Percentiles rank a stretch among this genome's conserved stretches.
These are phyloP conservation scores for Osmoderma eremita DNA, from an alignment of 2,888 invertebrate genomes.

Conservation along the genomic window DNA sequence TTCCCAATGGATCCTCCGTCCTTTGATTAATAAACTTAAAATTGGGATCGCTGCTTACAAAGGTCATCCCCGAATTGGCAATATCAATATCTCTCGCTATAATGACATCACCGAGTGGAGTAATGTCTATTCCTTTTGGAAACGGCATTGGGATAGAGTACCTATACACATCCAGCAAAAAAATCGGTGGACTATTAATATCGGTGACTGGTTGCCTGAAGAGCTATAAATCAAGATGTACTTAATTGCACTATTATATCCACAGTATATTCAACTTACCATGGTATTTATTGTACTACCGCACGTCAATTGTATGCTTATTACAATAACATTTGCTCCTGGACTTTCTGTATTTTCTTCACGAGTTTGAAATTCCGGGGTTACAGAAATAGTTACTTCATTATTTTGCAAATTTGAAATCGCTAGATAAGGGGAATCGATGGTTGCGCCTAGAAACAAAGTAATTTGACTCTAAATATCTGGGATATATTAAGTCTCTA, in stretches of 20 bases:
- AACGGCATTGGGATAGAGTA: conserved; percentile 66
- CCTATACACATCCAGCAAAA: conserved; percentile 59
- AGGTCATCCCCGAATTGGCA: conserved; percentile 60
- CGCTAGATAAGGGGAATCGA: neutral
- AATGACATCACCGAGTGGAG: conserved; percentile 62
- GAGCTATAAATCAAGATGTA: conserved; percentile 57
- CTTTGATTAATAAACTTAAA: conserved; percentile 38
- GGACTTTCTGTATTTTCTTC: neutral
- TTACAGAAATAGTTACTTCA: neutral
- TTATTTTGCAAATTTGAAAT: neutral
- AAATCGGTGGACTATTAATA: conserved; percentile 66
- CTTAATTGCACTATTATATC: conserved; percentile 41
- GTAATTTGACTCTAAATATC: neutral
- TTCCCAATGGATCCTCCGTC: conserved; percentile 30
- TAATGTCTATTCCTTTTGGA: conserved; percentile 56
- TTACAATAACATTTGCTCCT: neutral
- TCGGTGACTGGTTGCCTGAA: conserved; percentile 62
- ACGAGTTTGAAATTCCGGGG: conserved; percentile 6
- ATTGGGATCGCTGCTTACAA: conserved; percentile 50
- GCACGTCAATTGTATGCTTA: neutral
- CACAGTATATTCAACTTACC: too few relatives aligned
- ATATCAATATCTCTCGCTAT: conserved; percentile 67
- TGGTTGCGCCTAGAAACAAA: neutral
- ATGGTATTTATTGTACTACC: neutral
- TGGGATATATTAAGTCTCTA: neutral